These are phyloP conservation scores for Okamejei kenojei DNA, from an alignment of 2,797 vertebrate genomes.

Conservation along the genomic window DNA sequence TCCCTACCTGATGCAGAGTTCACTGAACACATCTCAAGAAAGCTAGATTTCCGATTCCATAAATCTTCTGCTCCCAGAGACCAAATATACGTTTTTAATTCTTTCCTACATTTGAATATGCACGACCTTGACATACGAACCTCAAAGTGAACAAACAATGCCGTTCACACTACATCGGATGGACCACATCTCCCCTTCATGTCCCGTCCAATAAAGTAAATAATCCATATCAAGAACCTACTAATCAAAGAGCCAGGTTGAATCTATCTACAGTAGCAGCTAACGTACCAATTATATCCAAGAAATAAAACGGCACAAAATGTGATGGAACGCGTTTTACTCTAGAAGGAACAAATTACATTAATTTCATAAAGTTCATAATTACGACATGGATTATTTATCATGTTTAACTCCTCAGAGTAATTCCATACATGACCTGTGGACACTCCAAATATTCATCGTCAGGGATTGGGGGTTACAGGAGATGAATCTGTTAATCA, in stretches of 20 bases:
- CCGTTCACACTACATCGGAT: background rate
- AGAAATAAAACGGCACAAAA: background rate
- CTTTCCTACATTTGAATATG: background rate
- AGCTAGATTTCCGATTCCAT: background rate
- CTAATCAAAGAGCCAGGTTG: background rate
- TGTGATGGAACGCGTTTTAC: background rate
- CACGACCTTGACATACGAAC: background rate
- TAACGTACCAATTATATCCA: too few species aligned
- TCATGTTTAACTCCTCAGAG: background rate
- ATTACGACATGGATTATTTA: background rate
- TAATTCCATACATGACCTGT: background rate
- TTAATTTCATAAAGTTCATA: background rate
- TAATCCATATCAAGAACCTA: background rate
- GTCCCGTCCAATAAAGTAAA: background rate
- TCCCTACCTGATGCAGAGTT: background rate
- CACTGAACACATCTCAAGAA: background rate
- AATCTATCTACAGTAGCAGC: background rate
- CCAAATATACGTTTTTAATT: background rate
- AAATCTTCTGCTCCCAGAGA: background rate
- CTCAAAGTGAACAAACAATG: background rate
- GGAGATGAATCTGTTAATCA: background rate
- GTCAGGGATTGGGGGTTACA: background rate
- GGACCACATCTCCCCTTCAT: background rate
- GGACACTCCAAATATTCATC: background rate
- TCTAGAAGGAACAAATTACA: background rate